Conservation (phyloP, 2,888 invertebrate species). For the Cynaeus angustus region DNA sequence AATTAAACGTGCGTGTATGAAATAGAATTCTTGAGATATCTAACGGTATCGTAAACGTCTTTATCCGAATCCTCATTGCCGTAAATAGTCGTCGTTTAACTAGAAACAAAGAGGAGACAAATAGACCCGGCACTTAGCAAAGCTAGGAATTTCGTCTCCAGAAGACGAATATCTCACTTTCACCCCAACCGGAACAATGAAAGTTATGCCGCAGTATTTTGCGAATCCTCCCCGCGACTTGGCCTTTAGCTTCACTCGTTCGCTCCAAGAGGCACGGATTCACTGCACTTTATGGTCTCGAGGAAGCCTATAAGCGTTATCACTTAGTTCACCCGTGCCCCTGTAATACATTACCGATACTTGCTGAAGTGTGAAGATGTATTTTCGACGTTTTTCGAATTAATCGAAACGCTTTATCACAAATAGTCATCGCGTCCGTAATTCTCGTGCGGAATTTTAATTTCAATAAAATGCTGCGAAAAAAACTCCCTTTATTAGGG, state of each 20-base stretch:
- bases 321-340: slow-evolving; percentile 61
- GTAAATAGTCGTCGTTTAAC: slow-evolving; percentile 51
- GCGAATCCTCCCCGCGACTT: slow-evolving; percentile 62
- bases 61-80: slow-evolving; percentile 1
- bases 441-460: slow-evolving; percentile 28
- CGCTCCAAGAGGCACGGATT: slow-evolving; percentile 65
- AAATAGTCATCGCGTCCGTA: slow-evolving; percentile 32
- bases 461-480: slow-evolving; percentile 6
- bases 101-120: slow-evolving; percentile 53
- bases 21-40: too few species aligned
- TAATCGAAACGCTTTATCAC: slow-evolving; percentile 61
- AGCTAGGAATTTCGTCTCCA: slow-evolving; percentile 66
- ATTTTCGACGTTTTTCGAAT: slow-evolving; percentile 66
- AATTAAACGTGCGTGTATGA: too few species aligned
- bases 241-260: slow-evolving; percentile 61
- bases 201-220: slow-evolving; percentile 69
- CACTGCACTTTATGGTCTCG: slow-evolving; percentile 65
- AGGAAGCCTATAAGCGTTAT: slow-evolving; percentile 67
- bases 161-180: slow-evolving; percentile 68
- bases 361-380: slow-evolving; percentile 70
- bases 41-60: background rate
- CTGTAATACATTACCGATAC: slow-evolving; percentile 69
- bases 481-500: too few species aligned
- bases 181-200: slow-evolving; percentile 67
- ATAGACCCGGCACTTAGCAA: slow-evolving; percentile 57